Evolutionary conservation across 2,888 invertebrate genomes (phyloP), one percentile per base, ranked within the genome.

Genomic region (Aspidapion aeneum): DNA sequence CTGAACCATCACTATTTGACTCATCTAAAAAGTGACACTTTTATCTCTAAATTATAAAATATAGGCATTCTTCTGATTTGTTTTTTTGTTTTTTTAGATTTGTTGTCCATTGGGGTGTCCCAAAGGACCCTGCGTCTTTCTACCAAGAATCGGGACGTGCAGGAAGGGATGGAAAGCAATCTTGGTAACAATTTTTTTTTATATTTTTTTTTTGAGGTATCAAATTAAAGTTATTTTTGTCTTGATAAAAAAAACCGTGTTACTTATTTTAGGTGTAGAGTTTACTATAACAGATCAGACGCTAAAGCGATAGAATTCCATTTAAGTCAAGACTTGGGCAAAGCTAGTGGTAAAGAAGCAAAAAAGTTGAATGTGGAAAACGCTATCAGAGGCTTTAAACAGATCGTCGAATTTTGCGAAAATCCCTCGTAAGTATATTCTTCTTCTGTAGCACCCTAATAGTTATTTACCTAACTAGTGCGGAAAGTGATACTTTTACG

Each of bases 101-200:
- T 78, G 98, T 99, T 1, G 90, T 93, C 3, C 98, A 99, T 80
- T 99, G 98, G 98, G 94, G 94, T 20, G 85, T 96, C 48, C 94
- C 98, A 0, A 94, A 96, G 78, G 95, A 93, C 74, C 91, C 98
- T 58, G 95, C 98, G 0, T 94, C 93, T 0, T 99, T 96, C 79
- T 99, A 99, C 78, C 90, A 97, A 84, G 97, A 98, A 82, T 94
- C 95, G 0, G 97, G 97, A 1, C 84, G 98, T 74, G 98, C 98
- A 9, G 99, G 99, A 0, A 87, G 99, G 69, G 99, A 99, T 80
- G 97, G 96, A 0, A 87, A 89, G 71, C 87, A 86, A 18, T 91
- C 98, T 0, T 90, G 85, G 75, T 35, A 35, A 35, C 5, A 35
- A 7, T 7, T 35, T 35, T 35, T 35, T 35, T 35, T 7, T 7